phyloP scores from a whole-genome alignment of 2,113 vertebrate genomes.

The Procapra przewalskii region DNA sequence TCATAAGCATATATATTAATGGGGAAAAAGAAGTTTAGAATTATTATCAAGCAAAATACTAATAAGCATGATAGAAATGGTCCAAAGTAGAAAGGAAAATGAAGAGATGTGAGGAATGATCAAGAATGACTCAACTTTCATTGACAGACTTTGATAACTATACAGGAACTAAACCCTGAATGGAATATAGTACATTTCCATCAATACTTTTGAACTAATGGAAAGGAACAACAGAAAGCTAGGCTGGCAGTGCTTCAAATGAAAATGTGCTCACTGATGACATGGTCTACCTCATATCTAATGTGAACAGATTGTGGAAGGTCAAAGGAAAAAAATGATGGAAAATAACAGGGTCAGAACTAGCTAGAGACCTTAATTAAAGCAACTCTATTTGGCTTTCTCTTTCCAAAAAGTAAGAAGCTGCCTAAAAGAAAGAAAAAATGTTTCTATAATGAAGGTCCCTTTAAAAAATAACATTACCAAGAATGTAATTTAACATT shows the following conservation, averaged over 20 bases:
- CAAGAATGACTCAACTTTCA: neutral
- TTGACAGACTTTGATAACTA: constrained; percentile 19
- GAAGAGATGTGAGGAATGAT: neutral
- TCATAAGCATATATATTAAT: neutral
- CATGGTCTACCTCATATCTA: constrained; percentile 47
- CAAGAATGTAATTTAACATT: neutral
- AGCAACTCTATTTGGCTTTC: neutral
- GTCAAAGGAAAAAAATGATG: constrained; percentile 18
- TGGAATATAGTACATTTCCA: neutral
- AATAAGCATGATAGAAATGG: neutral
- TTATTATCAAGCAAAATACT: neutral
- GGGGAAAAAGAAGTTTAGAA: neutral
- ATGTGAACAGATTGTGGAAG: constrained; percentile 62
- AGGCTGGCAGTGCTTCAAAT: constrained; percentile 44
- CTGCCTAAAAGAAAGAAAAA: neutral
- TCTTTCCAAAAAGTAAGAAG: neutral
- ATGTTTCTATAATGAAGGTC: neutral
- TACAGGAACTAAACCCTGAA: constrained; percentile 6
- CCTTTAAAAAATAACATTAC: constrained; percentile 34
- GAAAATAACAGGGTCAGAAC: neutral
- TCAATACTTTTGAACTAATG: constrained; percentile 21
- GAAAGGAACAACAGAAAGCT: constrained; percentile 50
- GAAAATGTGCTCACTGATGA: constrained; percentile 57
- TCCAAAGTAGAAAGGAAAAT: neutral
- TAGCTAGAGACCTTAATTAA: constrained; percentile 42